Evolutionary conservation across 1,140 invertebrate species (phyloP), one percentile per base, ranked within the genome.

Genomic region (Portunus trituberculatus): DNA sequence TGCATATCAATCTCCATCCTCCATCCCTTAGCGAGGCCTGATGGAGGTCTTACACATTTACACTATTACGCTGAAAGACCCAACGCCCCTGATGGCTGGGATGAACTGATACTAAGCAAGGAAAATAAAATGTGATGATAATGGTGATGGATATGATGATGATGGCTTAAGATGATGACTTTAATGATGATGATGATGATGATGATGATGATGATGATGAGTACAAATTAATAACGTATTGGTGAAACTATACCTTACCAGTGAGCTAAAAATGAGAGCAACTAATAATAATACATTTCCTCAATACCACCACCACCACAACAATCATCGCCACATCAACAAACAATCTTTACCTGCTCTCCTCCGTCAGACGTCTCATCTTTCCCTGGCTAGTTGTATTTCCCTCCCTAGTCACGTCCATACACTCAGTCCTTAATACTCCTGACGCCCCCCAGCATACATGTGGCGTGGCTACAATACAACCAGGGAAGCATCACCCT

Each of bases 31-130:
- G 67, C 67, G 20, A 76, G 67, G 67, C 67, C 25, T 76, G 67
- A 76, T 76, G 67, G 67, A 76, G 67, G 67, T n/a, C 67, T 76
- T 76, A 76, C 67, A 76, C 67, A 76, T 76, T n/a, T 76, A 76
- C 67, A 76, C 67, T 76, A 76, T 76, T 76, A 76, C n/a, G 20
- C 6, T 76, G 67, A 20, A 76, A 59, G 52, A 59, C 20, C 25
- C n/a, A 12, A 76, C 67, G 67, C 67, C n/a, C 10, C 12, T 76
- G n/a, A 20, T 76, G 25, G 39, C 39, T n/a, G 0, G 20, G 20
- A 0, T 0, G 25, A 76, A 76, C 67, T 76, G 67, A 76, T 76
- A 76, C 20, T 25, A n/a, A 76, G 67, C 0, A 1, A 3, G 67
- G 20, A 25, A n/a, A 76, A n/a, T 76, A 76, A 76, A 76, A 76